Evolutionary conservation across 1,140 invertebrate genomes (phyloP), one percentile per base, ranked within the genome.

Genomic region (Ptiloglossa arizonensis): DNA sequence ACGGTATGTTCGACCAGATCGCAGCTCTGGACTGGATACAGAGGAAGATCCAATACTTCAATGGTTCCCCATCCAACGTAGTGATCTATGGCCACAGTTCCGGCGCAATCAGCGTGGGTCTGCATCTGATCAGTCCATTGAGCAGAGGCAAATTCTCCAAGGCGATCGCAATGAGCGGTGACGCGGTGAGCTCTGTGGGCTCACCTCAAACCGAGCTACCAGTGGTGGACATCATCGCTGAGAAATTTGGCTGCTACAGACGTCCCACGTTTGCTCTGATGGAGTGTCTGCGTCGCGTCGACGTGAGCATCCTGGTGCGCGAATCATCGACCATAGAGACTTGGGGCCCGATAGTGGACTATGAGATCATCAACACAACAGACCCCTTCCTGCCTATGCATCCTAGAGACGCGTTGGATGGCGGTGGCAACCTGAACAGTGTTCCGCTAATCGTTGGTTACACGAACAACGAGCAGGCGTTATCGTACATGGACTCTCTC

Each of bases 1-100:
- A 95, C 85, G 98, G 98, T 0, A 92, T 99, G 83, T 94, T 97
- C 92, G 98, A 99, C 87, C 98, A 98, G 93, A 94, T 97, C 48
- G 96, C 97, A 8, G 97, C 97, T 0, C 90, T 98, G 35, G 94
- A 95, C 81, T 98, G 97, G 97, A 94, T 99, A 0, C 95, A 96
- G 87, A 95, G 95, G 56, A 98, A 98, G 88, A 98, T 98, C 17
- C 94, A 95, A 71, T 89, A 93, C 54, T 99, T 99, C 88, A 97
- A 97, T 22, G 98, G 98, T 0, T 95, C 98, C 83, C 93, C 95
- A 0, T 93, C 95, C 22, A 96, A 97, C 73, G 95, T 99, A 1
- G 97, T 97, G 19, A 93, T 99, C 9, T 97, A 97, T 89, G 98
- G 98, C 0, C 97, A 98, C 86, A 95, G 95, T 66, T 94, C 96